Percentiles rank a stretch among this genome's conserved stretches.
phyloP scores from a whole-genome alignment of 2,113 vertebrate species.

The Cyprinodon tularosa region DNA sequence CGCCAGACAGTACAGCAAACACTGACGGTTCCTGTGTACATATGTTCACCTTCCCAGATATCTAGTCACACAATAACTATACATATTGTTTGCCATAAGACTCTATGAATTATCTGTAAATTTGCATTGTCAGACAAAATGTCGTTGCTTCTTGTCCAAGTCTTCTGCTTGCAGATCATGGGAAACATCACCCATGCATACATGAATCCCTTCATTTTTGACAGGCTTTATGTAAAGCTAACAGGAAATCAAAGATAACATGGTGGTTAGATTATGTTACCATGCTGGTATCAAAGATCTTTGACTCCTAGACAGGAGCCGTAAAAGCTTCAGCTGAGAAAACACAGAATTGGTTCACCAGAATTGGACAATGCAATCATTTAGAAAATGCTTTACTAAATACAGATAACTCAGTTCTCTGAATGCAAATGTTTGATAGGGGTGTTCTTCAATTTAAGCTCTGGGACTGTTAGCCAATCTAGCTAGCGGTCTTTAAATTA shows the following conservation, averaged over 20 bases:
- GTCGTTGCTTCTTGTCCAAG: constrained; percentile 63
- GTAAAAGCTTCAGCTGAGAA: background rate
- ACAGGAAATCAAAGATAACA: background rate
- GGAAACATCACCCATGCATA: constrained; percentile 37
- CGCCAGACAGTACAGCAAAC: constrained; percentile 68
- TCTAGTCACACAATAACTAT: background rate
- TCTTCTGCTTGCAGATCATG: constrained; percentile 44
- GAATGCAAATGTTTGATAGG: background rate
- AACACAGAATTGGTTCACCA: background rate
- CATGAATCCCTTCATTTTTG: constrained; percentile 16
- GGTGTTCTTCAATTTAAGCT: background rate
- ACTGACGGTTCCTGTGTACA: constrained; percentile 29
- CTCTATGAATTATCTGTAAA: background rate
- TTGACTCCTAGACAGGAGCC: background rate
- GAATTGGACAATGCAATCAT: background rate
- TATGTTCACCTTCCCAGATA: constrained; percentile 16
- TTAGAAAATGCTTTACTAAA: no score
- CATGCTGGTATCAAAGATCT: background rate
- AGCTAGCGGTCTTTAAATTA: background rate
- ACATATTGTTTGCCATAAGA: constrained; percentile 12
- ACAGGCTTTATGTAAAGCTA: background rate
- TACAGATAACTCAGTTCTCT: background rate
- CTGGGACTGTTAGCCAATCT: no score
- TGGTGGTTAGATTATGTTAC: background rate
- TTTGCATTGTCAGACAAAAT: constrained; percentile 21